phyloP scores from a whole-genome alignment of 2,888 invertebrate species.

The Carpatolechia fugitivella region DNA sequence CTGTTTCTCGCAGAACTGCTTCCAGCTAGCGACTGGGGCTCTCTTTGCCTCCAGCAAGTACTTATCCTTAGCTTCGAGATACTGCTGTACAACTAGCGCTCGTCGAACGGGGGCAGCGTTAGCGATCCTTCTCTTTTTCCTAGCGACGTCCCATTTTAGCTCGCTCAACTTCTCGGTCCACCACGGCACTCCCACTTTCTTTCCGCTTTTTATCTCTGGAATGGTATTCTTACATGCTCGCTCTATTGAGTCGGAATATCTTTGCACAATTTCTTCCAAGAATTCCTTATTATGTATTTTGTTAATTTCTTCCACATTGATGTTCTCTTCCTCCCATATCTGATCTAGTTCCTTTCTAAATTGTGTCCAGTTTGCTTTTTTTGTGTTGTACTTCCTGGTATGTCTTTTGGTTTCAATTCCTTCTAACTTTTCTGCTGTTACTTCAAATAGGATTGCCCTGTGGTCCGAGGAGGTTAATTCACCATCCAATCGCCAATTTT shows the following conservation, averaged over 20 bases:
- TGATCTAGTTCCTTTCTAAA: too few species aligned
- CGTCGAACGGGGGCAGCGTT: neutral
- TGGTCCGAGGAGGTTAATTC: slow-evolving; percentile 19
- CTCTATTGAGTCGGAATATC: neutral
- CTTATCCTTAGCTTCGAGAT: slow-evolving; percentile 1
- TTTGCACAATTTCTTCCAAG: neutral
- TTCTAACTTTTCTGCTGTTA: slow-evolving; percentile 8
- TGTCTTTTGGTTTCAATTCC: slow-evolving; percentile 10
- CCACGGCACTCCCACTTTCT: neutral
- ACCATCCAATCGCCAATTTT: slow-evolving; percentile 15
- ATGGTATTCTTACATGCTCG: neutral
- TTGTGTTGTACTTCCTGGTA: slow-evolving; percentile 18
- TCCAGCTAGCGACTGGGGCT: slow-evolving; percentile 25
- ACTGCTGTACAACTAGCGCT: neutral
- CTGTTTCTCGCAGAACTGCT: slow-evolving; percentile 23
- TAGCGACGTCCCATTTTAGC: neutral
- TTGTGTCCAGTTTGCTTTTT: slow-evolving; percentile 23
- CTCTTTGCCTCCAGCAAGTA: neutral
- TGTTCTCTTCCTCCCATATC: too few species aligned
- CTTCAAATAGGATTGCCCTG: slow-evolving; percentile 12
- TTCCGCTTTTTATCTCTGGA: neutral
- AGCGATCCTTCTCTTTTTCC: neutral
- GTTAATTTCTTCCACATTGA: neutral
- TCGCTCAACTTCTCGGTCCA: neutral
- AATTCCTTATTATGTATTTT: neutral